These are phyloP conservation scores for Charadrius vociferus DNA, from an alignment of 2,113 vertebrate species.

Conservation along the genomic window DNA sequence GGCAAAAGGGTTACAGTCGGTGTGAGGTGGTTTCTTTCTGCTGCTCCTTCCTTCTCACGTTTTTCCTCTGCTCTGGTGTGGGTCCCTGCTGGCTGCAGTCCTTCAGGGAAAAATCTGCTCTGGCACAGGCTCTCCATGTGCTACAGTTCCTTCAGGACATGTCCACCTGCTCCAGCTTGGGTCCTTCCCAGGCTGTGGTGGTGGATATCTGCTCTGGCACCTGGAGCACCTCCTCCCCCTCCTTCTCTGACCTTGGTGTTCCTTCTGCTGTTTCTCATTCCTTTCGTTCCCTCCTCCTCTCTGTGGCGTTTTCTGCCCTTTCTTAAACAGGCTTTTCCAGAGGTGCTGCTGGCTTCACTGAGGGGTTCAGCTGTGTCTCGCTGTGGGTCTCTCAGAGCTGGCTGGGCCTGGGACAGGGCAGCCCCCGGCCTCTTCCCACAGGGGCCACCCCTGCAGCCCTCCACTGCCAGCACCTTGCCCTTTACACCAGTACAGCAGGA, in stretches of 20 bases:
- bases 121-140: neutral
- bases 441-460: neutral
- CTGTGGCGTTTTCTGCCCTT: neutral
- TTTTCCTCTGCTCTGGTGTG: neutral
- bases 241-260: neutral
- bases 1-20: accelerated
- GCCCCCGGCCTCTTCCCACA: neutral
- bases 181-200: neutral
- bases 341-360: neutral
- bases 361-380: neutral
- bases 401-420: neutral
- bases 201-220: neutral
- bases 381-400: neutral
- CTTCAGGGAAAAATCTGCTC: neutral
- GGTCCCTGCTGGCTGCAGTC: neutral
- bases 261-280: neutral
- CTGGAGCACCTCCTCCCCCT: neutral
- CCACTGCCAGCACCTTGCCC: neutral
- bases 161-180: neutral
- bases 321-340: accelerated
- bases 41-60: neutral
- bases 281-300: neutral
- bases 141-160: neutral
- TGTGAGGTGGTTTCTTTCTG: neutral
- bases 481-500: neutral